Evolutionary conservation across 2,113 vertebrate genomes (phyloP), one percentile per base, ranked within the genome.

Genomic region (Oncorhynchus keta): DNA sequence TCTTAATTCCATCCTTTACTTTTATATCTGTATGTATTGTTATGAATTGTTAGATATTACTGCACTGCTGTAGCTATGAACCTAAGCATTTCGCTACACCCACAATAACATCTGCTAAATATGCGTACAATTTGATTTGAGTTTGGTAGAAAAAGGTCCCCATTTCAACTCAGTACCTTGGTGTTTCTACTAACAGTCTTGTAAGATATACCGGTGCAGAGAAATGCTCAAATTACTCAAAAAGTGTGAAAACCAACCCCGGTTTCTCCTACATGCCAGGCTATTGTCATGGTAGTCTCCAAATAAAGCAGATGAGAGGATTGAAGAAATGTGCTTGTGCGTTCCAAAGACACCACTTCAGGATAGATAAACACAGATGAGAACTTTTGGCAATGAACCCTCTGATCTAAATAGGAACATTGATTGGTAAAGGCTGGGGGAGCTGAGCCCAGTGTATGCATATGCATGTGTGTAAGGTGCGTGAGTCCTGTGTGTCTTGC

Each of bases 331-430:
- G 65, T 67, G 65, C 65, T 67, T 13, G 9, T 67, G 30, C 32
- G 66, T 82, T 80, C 49, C 75, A 80, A 68, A 35, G 62, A 71
- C 71, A 75, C 74, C 68, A 78, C 75, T 26, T 72, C 32, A 59
- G 35, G 24, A 48, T 62, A 76, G 3, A 73, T 75, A 79, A 83
- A 83, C 70, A 79, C 74, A 86, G 72, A 79, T 76, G 73, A 83
- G 73, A 79, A 72, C 68, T 28, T 32, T 74, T 81, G 77, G 73
- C 74, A 75, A 67, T 73, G 55, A 9, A 69, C 64, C 12, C 45
- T 65, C 32, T 70, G 68, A 76, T 78, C 75, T 65, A 48, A 76
- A 35, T 59, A 59, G 68, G 61, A 73, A 66, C 80, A 82, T 72
- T 79, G 72, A 82, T 74, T 76, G 67, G 18, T 35, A 45, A 20